Evolutionary conservation across 64 coral and sea anemone species (phyloP).

Genomic region (Anthopleura sola): DNA sequence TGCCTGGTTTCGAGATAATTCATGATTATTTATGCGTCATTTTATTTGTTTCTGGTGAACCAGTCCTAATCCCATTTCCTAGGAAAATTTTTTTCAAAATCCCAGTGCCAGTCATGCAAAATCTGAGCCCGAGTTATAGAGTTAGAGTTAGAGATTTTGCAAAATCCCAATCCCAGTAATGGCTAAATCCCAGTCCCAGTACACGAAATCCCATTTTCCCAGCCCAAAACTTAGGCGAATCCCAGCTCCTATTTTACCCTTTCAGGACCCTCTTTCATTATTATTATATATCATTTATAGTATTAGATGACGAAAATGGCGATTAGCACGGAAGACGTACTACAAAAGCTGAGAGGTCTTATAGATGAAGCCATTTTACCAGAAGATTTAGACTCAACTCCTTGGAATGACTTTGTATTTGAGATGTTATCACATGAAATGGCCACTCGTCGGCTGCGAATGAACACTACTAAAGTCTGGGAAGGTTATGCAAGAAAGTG

Average conservation of each 20-base stretch:
- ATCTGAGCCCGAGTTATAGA: no score
- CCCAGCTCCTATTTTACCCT: no score
- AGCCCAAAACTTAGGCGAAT: no score
- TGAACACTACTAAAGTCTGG: conserved; percentile 14
- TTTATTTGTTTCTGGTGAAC: neutral
- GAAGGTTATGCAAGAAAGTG: conserved; percentile 18
- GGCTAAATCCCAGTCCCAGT: no score
- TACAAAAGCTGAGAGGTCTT: conserved; percentile 8
- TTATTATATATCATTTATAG: neutral
- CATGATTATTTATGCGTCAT: no score
- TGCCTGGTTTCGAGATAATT: neutral
- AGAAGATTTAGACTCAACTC: conserved; percentile 3
- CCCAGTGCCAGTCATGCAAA: no score
- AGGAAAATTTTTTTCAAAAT: no score
- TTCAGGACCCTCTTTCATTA: no score
- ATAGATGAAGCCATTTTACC: conserved; percentile 15
- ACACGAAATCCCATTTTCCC: no score
- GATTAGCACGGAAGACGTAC: neutral
- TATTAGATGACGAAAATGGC: neutral
- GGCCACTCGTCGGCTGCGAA: neutral
- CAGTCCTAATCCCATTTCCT: no score
- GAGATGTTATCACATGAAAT: conserved; percentile 28
- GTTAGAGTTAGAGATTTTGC: no score
- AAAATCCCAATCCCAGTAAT: no score
- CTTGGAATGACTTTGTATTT: conserved; percentile 23